phyloP scores from a whole-genome alignment of 2,888 invertebrate genomes.

The Oscheius sp. region DNA sequence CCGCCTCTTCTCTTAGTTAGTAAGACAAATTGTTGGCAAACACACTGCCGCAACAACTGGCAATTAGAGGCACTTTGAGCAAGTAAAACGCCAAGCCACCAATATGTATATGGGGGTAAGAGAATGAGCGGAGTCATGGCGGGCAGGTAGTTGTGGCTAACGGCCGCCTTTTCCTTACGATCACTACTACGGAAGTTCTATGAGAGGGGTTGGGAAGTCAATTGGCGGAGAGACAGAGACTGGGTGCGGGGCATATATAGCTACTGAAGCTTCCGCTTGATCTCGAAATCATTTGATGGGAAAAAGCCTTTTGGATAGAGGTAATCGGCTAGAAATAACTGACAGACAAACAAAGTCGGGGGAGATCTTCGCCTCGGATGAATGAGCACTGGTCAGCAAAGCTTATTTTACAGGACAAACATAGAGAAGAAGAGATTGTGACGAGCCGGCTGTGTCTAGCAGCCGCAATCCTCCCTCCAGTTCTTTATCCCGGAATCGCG shows the following conservation, averaged over 20 bases:
- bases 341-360: slow-evolving; percentile 11
- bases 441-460: slow-evolving; percentile 21
- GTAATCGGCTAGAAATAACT: slow-evolving; percentile 23
- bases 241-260: too few relatives aligned
- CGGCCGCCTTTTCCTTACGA: slow-evolving; percentile 1
- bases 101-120: slow-evolving; percentile 1
- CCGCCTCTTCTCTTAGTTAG: background rate
- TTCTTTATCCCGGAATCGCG: slow-evolving; percentile 37
- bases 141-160: slow-evolving; percentile 1
- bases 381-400: slow-evolving; percentile 10
- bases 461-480: slow-evolving; percentile 30
- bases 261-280: slow-evolving; percentile 23
- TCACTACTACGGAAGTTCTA: slow-evolving; percentile 26
- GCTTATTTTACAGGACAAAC: slow-evolving; percentile 37
- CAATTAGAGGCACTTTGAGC: slow-evolving; percentile 32
- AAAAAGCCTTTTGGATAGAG: background rate
- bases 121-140: slow-evolving; percentile 1
- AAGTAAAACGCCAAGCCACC: slow-evolving; percentile 11
- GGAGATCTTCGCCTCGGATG: slow-evolving; percentile 28
- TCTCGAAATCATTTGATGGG: background rate
- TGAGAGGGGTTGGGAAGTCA: slow-evolving; percentile 8
- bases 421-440: slow-evolving; percentile 13
- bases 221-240: slow-evolving; percentile 17
- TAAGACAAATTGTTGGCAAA: slow-evolving; percentile 6
- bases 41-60: slow-evolving; percentile 15